Evolutionary conservation across 1,140 invertebrate genomes (phyloP), one percentile per base, ranked within the genome.

Genomic region (Megathymus violae): DNA sequence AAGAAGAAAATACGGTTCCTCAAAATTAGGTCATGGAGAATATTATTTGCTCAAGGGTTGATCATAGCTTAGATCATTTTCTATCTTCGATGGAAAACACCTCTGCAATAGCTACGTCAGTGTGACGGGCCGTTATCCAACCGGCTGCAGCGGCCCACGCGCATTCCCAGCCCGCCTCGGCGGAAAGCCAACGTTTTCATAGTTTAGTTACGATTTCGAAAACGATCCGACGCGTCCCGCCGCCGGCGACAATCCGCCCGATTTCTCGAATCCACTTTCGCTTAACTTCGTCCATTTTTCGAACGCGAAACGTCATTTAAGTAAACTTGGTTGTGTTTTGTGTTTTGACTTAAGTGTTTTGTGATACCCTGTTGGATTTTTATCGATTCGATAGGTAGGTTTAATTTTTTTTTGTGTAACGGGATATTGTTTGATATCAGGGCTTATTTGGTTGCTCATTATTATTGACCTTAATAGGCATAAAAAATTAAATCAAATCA

Each of bases 161-260:
- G 65, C 65, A 88, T 88, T 82, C 88, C 85, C 79, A 73, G 61
- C 74, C 76, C 83, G 78, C 82, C 84, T 83, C 82, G 86, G 86
- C 80, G 47, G 38, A 31, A 46, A 63, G 88, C 88, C 88, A 90
- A 90, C 71, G 75, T 79, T 88, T 88, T 83, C 85, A 82, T 88
- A 90, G 85, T 90, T 89, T 90, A 88, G 88, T 89, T 89, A 88
- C 88, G 85, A 90, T 88, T 89, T 84, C 88, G 88, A 90, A 88
- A 90, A 90, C 88, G 88, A 90, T 81, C 88, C 88, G 88, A 90
- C 86, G 84, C 82, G 85, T 90, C 79, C 81, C 85, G 85, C 86
- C 86, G 88, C 88, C 88, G 88, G 83, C 86, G 79, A 83, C 71
- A 74, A 73, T 52, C 52, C 68, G 63, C 77, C 77, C 75, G 77